These are phyloP conservation scores for Dastarcus helophoroides DNA, from an alignment of 2,888 invertebrate species.

Conservation along the genomic window DNA sequence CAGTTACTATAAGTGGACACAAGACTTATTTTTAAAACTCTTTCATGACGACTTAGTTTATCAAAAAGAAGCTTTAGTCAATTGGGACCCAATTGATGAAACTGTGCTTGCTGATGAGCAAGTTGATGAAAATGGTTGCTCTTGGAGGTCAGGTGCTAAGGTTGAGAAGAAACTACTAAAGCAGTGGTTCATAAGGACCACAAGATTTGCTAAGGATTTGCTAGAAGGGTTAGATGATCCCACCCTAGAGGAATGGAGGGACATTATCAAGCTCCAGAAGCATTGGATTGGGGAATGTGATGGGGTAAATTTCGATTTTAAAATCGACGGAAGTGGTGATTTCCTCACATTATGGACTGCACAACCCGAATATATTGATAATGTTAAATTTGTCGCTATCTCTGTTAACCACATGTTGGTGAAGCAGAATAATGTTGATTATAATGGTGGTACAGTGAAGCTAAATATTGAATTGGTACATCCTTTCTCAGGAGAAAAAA, in stretches of 20 bases:
- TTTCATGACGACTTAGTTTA: slow-evolving; percentile 76
- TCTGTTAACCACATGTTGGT: slow-evolving; percentile 44
- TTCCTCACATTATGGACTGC: slow-evolving; percentile 59
- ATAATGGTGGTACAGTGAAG: slow-evolving; percentile 21
- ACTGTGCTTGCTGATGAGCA: slow-evolving; percentile 98
- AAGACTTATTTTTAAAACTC: slow-evolving; percentile 82
- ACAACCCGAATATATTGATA: slow-evolving; percentile 58
- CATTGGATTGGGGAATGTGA: slow-evolving; percentile 86
- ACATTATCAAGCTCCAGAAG: slow-evolving; percentile 71
- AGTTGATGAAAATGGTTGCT: slow-evolving; percentile 79
- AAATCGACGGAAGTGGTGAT: slow-evolving; percentile 20
- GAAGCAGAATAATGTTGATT: slow-evolving; percentile 23
- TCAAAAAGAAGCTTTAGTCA: slow-evolving; percentile 77
- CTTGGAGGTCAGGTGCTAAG: slow-evolving; percentile 94
- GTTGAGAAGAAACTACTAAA: slow-evolving; percentile 79
- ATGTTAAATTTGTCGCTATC: slow-evolving; percentile 60
- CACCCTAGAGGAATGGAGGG: slow-evolving; percentile 64
- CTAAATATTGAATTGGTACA: slow-evolving; percentile 48
- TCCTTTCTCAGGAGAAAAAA: slow-evolving; percentile 51
- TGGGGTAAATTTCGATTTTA: slow-evolving; percentile 62
- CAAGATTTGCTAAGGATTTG: slow-evolving; percentile 62
- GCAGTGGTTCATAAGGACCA: slow-evolving; percentile 94
- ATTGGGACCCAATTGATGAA: slow-evolving; percentile 97
- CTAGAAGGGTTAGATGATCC: slow-evolving; percentile 61
- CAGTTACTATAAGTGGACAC: slow-evolving; percentile 91